phyloP scores from a whole-genome alignment of 2,113 vertebrate species.

The Panthera uncia region DNA sequence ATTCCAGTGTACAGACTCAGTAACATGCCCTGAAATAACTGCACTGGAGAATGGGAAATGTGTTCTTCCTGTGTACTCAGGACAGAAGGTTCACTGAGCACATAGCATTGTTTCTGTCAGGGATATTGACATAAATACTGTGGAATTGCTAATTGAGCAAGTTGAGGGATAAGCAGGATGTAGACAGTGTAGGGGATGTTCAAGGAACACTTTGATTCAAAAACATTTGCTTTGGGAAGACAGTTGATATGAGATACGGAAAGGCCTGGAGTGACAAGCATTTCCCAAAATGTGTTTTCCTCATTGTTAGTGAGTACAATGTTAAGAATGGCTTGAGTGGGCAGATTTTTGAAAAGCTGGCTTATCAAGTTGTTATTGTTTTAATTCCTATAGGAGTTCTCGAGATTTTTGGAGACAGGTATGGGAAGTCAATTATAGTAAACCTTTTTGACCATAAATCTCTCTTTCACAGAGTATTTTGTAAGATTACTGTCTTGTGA shows the following conservation, averaged over 20 bases:
- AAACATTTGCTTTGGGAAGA: not conserved
- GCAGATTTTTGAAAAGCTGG: not conserved
- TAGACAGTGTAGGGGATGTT: not conserved
- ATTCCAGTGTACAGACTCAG: not conserved
- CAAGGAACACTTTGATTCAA: not conserved
- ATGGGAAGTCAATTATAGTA: not conserved
- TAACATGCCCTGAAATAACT: not conserved
- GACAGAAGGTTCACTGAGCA: not conserved
- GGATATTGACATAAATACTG: not conserved
- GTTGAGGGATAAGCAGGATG: not conserved
- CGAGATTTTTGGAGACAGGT: not conserved
- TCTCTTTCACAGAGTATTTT: not conserved
- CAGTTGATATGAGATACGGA: not conserved
- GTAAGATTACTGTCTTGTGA: not conserved
- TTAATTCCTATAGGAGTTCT: not conserved
- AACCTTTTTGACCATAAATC: not conserved
- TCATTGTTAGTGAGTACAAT: not conserved
- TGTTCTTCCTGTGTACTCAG: not conserved
- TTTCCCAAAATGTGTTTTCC: not conserved
- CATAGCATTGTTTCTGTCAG: not conserved
- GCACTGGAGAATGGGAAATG: not conserved
- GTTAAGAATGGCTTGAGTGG: not conserved
- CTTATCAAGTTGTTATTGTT: not conserved
- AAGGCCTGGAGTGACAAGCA: not conserved
- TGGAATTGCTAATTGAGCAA: not conserved